Conservation (phyloP, 2,113 vertebrate genomes). For the Columba livia region DNA sequence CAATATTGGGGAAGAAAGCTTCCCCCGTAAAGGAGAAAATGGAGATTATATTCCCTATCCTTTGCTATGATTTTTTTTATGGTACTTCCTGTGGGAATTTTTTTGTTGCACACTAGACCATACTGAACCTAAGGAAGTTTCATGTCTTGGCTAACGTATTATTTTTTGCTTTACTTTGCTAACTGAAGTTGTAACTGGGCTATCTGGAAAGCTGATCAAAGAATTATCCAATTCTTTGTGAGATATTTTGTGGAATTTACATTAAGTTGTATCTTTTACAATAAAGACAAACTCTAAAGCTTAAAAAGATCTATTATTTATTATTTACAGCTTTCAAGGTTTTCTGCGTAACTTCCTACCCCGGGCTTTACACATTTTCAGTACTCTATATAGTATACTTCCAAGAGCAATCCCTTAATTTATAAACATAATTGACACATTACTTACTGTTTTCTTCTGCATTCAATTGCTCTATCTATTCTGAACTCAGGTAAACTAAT, state of each 20-base stretch:
- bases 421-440: not conserved
- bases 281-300: not conserved
- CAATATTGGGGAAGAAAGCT: not conserved
- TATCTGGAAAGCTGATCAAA: not conserved
- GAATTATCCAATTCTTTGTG: not conserved
- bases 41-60: not conserved
- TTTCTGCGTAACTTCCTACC: not conserved
- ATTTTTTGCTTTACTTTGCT: not conserved
- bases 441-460: constrained; percentile 91
- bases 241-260: not conserved
- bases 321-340: not conserved
- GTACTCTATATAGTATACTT: not conserved
- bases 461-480: constrained; percentile 89
- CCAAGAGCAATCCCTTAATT: not conserved
- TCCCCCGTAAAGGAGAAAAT: not conserved
- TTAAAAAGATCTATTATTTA: not conserved
- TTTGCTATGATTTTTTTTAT: not conserved
- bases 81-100: not conserved
- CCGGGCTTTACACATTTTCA: not conserved
- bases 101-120: not conserved
- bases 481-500: constrained; percentile 92
- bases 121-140: not conserved
- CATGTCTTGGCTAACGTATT: not conserved
- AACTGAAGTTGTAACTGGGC: not conserved
- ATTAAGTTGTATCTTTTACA: not conserved